These are phyloP conservation scores for Xyliphius kryptos DNA, from an alignment of 2,113 vertebrate genomes.

Conservation along the genomic window DNA sequence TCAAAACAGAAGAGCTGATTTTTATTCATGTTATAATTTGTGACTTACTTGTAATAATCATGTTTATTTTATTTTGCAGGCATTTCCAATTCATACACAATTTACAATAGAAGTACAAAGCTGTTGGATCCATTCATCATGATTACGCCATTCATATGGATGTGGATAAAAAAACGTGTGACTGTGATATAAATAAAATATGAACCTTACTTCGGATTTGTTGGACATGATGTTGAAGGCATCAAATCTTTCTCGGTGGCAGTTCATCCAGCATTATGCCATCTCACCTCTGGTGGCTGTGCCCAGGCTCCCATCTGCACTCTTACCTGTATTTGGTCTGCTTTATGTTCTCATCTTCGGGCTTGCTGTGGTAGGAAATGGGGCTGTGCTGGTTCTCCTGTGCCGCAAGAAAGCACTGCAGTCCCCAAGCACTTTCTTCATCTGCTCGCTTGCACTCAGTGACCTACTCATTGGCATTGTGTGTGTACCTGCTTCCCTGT, in stretches of 20 bases:
- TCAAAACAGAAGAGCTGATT: too few species aligned
- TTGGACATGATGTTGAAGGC: slow-evolving; percentile 41
- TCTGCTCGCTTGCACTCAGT: slow-evolving; percentile 47
- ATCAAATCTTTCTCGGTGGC: slow-evolving; percentile 41
- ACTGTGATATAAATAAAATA: too few species aligned
- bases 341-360: slow-evolving; percentile 44
- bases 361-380: slow-evolving; percentile 43
- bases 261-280: slow-evolving; percentile 46
- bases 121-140: too few species aligned
- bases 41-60: too few species aligned
- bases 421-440: slow-evolving; percentile 46
- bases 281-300: slow-evolving; percentile 42
- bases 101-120: too few species aligned
- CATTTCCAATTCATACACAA: too few species aligned
- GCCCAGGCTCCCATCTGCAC: slow-evolving; percentile 37
- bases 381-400: slow-evolving; percentile 37
- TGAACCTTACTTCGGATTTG: slow-evolving; percentile 45
- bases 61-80: too few species aligned
- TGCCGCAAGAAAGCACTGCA: slow-evolving; percentile 43
- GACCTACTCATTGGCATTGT: slow-evolving; percentile 46
- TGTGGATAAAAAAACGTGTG: too few species aligned
- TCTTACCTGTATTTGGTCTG: slow-evolving; percentile 40
- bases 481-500: slow-evolving; percentile 43
- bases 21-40: too few species aligned
- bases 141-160: too few species aligned